Evolutionary conservation across 1,140 invertebrate species (phyloP), one percentile per base, ranked within the genome.

Genomic region (Apis dorsata): DNA sequence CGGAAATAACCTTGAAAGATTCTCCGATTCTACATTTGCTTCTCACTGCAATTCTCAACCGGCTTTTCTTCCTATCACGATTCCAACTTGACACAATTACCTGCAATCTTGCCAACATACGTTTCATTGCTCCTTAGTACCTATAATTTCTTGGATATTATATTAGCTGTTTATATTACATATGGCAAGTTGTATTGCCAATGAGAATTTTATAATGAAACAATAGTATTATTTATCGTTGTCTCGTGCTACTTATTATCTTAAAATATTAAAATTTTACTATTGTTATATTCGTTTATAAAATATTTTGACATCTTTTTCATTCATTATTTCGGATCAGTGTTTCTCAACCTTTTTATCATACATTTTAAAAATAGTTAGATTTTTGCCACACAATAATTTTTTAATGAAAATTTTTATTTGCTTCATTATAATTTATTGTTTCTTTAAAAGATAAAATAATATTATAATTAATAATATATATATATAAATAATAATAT

Each of bases 1-100:
- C 63, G 55, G 63, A 68, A 68, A 44, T 28, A 72, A 68, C 79
- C 73, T 69, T 68, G 63, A 3, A 19, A 81, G 55, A 24, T 34
- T 60, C 13, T n/a, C 12, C 13, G 34, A 8, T n/a, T 65, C 10
- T 53, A 21, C 11, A 10, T 17, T 55, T 21, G 51, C 44, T 73
- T 66, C 21, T 21, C 53, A 34, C 9, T 57, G 28, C 15, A 57
- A 11, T 44, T 60, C n/a, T 13, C 28, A 57, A 80, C 78, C 24
- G 24, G 59, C 65, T 51, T 65, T 65, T 73, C 62, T 28, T 15
- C 13, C 63, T 49, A 21, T 49, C 63, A 49, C 28, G 11, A 11
- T 15, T n/a, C 15, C 17, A 3, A 34, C 24, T 51, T 81, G 73
- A 76, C 55, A 53, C 63, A 34, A 34, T 68, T 81, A 68, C 17